Evolutionary conservation across 2,113 vertebrate genomes (phyloP), one percentile per base, ranked within the genome.

Genomic region (Axis porcinus): DNA sequence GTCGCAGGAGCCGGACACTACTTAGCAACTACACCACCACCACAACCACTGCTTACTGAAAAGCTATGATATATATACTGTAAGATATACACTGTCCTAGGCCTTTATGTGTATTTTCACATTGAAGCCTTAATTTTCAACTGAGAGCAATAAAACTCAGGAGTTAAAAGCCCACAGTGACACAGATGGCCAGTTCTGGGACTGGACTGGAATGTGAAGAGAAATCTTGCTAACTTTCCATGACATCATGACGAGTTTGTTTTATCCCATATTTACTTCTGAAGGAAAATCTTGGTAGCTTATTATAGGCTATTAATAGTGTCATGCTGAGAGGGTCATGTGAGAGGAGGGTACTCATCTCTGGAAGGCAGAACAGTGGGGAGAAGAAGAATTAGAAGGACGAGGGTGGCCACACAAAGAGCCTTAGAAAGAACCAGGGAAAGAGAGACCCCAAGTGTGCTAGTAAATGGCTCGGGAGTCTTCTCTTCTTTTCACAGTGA

Each of bases 1-100:
- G 40, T 43, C 3, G 2, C 3, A 76, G 7, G 40, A 76, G 23
- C 14, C 6, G 0, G 36, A 40, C 19, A 74, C 21, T 3, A 43
- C 23, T 76, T 43, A 76, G 12, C 23, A 43, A 27, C 70, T 43
- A 7, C 21, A 76, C n/a, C 10, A 7, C 19, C 19, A 23, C 70
- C 70, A 60, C 58, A 5, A 60, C 13, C 58, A 43, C 17, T 57
- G 19, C 52, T 84, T 85, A n/a, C 14, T 70, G 67, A 36, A 58
- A 74, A 95, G 15, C 25, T 52, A 45, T 93, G 16, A n/a, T 23
- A 33, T 2, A 78, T 13, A 47, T 25, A 16, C 5, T 33, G 19
- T 55, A 76, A 76, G 5, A 30, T 58, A 13, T 10, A 25, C 2
- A 28, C 1, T 64, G 2, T 3, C 54, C 7, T 36, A 45, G 62